These are phyloP conservation scores for Elachura formosa DNA, from an alignment of 2,113 vertebrate species.

Conservation along the genomic window DNA sequence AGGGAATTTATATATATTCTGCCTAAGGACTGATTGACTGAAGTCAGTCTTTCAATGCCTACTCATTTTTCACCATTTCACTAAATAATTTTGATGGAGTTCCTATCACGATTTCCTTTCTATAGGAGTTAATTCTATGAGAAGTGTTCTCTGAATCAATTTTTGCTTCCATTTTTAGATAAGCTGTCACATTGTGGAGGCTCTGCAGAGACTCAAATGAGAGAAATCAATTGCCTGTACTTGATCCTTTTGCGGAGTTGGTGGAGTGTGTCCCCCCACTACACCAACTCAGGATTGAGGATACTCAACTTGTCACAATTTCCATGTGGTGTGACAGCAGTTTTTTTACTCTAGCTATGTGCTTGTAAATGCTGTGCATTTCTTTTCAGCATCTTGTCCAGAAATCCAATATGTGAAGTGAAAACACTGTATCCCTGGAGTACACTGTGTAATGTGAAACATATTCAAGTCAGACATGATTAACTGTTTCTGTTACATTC, in stretches of 20 bases:
- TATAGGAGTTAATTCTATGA: neutral
- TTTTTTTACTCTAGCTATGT: neutral
- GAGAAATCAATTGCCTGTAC: neutral
- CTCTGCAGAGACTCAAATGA: neutral
- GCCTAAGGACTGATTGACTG: neutral
- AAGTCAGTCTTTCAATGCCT: neutral
- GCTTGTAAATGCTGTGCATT: neutral
- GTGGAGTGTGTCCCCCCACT: neutral
- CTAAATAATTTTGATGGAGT: neutral
- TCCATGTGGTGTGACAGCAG: neutral
- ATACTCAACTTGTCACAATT: neutral
- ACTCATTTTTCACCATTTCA: neutral
- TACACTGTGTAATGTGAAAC: neutral
- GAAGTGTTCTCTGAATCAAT: neutral
- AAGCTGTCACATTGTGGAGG: neutral
- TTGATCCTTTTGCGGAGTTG: neutral
- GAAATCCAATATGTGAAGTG: neutral
- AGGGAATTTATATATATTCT: neutral
- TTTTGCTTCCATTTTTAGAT: neutral
- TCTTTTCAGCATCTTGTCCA: neutral
- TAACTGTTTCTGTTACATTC: neutral
- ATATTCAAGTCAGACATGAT: neutral
- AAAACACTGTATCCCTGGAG: neutral
- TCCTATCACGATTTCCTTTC: neutral
- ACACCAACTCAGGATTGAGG: too few species aligned